phyloP scores from a whole-genome alignment of 2,888 invertebrate species.

The Hedychridium roseum region DNA sequence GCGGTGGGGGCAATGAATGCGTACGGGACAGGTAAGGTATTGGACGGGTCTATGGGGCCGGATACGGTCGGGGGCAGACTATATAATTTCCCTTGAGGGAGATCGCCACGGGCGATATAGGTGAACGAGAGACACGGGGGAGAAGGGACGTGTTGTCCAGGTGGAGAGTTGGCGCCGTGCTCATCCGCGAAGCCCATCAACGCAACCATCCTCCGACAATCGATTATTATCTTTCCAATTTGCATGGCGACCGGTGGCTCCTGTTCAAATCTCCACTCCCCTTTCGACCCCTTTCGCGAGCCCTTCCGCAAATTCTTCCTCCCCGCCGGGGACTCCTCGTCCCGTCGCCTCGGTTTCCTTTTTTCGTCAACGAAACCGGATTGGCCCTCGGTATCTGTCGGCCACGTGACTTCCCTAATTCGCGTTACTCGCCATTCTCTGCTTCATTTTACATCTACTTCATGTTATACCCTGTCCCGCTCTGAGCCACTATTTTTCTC shows the following conservation, averaged over 20 bases:
- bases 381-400: too few species aligned
- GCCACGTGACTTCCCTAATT: too few species aligned
- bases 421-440: too few species aligned
- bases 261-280: conserved; percentile 55
- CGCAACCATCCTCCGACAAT: conserved; percentile 56
- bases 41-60: conserved; percentile 47
- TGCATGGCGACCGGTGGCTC: conserved; percentile 59
- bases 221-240: conserved; percentile 64
- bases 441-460: too few species aligned
- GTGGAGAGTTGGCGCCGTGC: conserved; percentile 45
- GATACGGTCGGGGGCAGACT: conserved; percentile 50
- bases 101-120: conserved; percentile 55
- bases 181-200: conserved; percentile 60
- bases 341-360: conserved; percentile 41
- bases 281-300: conserved; percentile 45
- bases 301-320: conserved; percentile 52
- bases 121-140: too few species aligned
- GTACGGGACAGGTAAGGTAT: conserved; percentile 56
- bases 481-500: too few species aligned
- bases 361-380: too few species aligned
- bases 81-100: conserved; percentile 65
- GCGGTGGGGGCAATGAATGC: conserved; percentile 38
- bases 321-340: conserved; percentile 21
- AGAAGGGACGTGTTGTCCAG: conserved; percentile 43
- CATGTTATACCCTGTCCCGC: too few species aligned